Base-by-base conservation (phyloP, 2,888 invertebrate species). In the Falcaria lacertinaria region DNA sequence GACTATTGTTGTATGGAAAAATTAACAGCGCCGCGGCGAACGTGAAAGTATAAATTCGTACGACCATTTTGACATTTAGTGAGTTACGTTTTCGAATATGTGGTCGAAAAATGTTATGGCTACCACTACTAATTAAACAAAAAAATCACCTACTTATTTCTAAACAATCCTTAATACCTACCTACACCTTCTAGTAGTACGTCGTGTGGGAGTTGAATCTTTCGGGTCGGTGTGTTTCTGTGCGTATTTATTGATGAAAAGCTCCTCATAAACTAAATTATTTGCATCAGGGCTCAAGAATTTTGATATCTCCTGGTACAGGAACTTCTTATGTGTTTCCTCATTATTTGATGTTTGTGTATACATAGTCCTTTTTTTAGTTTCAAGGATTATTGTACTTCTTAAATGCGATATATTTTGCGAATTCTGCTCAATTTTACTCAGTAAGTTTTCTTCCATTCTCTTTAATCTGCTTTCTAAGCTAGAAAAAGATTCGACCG, bases 341-440 rank as follows among this genome's bases (percentile, higher is more conserved):
- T 74, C 66, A 57, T 57, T 68, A 1, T 46, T 41, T 45, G 51
- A 41, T 15, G 78, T 77, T 64, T 80, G 78, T n/a, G 75, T 74
- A 35, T 50, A 50, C 0, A 50, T 52, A 34, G 54, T 45, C 51
- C 54, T 74, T 38, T 60, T 67, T 34, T 44, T 37, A 28, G 34
- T 33, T 16, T 49, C 15, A 17, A 57, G 53, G 38, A 44, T 42
- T 14, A 75, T 37, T 4, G 59, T 45, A 39, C 61, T 65, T 51
- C 77, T 80, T 34, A 88, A 56, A 13, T 81, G 76, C 8, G 56
- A 37, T 39, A 89, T 86, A 56, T 55, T 70, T 54, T 71, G 63
- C 3, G 81, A 69, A 49, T 89, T 89, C 51, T 80, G 69, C 43
- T 83, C 82, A 53, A 89, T 87, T 72, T 75, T 82, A 33, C 62